phyloP scores from a whole-genome alignment of 2,113 vertebrate species.

The Recurvirostra avosetta region DNA sequence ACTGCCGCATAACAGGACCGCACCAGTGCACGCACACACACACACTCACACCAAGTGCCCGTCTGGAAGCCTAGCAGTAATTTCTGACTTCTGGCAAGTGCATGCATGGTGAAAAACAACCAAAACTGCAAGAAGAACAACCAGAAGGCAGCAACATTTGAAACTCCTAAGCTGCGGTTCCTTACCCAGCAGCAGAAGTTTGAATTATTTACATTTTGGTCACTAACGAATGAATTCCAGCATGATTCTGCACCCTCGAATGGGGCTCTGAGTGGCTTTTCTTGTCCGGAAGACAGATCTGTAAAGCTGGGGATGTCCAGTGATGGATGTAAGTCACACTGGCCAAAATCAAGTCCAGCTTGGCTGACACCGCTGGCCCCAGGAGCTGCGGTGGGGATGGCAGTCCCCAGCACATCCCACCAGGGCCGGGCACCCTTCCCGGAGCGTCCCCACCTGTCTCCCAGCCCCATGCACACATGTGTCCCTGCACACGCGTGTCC shows the following conservation, averaged over 20 bases:
- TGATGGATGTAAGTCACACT: too few species aligned
- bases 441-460: accelerated
- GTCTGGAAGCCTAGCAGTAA: neutral
- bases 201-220: neutral
- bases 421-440: too few species aligned
- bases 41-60: neutral
- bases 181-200: neutral
- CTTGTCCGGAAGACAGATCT: neutral
- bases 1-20: accelerated
- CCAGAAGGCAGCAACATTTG: neutral
- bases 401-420: accelerated
- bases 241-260: neutral
- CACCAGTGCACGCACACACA: too few species aligned
- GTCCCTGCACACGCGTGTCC: too few species aligned
- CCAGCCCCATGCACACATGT: too few species aligned
- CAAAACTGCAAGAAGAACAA: neutral
- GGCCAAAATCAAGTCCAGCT: neutral
- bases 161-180: neutral
- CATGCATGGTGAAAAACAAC: neutral
- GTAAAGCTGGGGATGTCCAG: neutral
- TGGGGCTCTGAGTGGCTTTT: neutral
- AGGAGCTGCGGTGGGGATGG: accelerated
- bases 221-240: neutral
- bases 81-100: neutral
- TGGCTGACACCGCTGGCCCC: neutral